phyloP scores from a whole-genome alignment of 2,113 vertebrate genomes.

The Scortum barcoo region DNA sequence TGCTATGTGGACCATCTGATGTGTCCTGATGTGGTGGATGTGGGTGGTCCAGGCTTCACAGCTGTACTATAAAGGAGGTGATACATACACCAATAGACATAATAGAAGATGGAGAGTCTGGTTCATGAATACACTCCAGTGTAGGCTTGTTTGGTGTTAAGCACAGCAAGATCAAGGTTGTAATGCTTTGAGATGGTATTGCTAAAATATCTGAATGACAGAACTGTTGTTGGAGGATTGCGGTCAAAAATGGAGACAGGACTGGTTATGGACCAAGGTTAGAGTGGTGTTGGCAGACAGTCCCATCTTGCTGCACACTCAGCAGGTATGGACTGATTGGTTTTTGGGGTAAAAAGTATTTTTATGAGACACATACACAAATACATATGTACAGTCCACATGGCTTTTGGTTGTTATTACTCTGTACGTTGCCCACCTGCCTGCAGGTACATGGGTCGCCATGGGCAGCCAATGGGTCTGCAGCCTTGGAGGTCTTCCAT shows the following conservation, averaged over 20 bases:
- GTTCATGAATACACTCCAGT: too few relatives aligned
- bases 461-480: conserved; percentile 45
- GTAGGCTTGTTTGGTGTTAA: too few relatives aligned
- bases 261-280: not conserved
- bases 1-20: not conserved
- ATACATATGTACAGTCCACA: too few relatives aligned
- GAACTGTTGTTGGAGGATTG: not conserved
- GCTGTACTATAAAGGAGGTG: not conserved
- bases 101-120: too few relatives aligned
- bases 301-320: not conserved
- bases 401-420: not conserved
- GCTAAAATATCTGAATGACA: not conserved
- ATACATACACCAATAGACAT: not conserved
- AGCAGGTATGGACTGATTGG: not conserved
- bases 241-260: not conserved
- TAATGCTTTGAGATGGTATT: too few relatives aligned
- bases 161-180: too few relatives aligned
- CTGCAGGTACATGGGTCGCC: conserved; percentile 71
- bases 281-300: not conserved
- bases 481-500: conserved; percentile 66
- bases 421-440: not conserved
- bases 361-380: too few relatives aligned
- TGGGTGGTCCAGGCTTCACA: conserved; percentile 18
- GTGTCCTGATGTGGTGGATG: not conserved
- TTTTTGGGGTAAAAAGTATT: too few relatives aligned